These are phyloP conservation scores for Coleophora flavipennella DNA, from an alignment of 2,888 invertebrate genomes.

Conservation along the genomic window DNA sequence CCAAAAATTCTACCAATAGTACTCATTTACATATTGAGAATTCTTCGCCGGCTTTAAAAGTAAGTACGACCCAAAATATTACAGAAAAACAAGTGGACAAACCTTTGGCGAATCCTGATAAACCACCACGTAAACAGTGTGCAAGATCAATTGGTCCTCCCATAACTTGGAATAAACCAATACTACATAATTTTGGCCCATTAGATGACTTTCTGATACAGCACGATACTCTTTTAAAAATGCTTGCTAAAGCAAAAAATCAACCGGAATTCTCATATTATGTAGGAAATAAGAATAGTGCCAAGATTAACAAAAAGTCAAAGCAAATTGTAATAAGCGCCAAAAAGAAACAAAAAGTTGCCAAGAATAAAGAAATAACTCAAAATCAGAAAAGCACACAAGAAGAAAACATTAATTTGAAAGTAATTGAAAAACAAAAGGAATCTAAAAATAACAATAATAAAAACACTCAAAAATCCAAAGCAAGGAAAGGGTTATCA, in stretches of 20 bases:
- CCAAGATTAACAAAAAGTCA: no score
- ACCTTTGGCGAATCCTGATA: not conserved
- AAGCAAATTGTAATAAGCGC: no score
- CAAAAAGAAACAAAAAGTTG: no score
- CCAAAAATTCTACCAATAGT: no score
- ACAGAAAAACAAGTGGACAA: not conserved
- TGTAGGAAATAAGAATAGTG: no score
- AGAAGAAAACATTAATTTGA: no score
- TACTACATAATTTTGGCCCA: not conserved
- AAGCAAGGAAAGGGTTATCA: no score
- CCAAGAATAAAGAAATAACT: no score
- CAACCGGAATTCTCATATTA: not conserved
- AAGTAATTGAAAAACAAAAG: no score
- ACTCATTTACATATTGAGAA: not conserved
- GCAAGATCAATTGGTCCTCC: not conserved
- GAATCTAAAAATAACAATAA: no score
- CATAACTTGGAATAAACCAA: not conserved
- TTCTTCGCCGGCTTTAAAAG: not conserved
- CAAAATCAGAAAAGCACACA: no score
- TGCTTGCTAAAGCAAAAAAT: slow-evolving; percentile 15
- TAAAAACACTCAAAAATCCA: no score
- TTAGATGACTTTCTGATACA: slow-evolving; percentile 22
- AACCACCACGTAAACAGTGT: not conserved
- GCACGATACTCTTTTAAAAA: slow-evolving; percentile 46
- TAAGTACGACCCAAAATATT: not conserved